These are phyloP conservation scores for Halocynthia aurantium DNA, from an alignment of 23 tunicate species.

Conservation along the genomic window DNA sequence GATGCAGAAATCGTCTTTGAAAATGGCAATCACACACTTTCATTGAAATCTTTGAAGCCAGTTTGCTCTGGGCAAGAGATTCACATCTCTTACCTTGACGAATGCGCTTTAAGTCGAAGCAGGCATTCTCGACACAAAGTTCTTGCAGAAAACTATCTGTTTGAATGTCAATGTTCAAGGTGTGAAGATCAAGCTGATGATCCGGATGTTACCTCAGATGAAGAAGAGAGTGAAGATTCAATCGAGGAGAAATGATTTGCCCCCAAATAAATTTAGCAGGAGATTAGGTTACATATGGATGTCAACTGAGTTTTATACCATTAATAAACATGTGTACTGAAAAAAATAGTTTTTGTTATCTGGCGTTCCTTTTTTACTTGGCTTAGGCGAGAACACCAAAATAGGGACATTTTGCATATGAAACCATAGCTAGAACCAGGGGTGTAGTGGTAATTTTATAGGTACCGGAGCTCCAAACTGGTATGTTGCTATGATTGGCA, in stretches of 20 bases:
- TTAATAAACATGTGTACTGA: too few relatives aligned
- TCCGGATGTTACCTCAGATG: constrained; percentile 64
- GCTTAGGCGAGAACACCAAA: too few relatives aligned
- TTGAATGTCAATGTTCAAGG: constrained; percentile 51
- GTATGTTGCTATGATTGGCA: too few relatives aligned
- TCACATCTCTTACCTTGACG: constrained; percentile 65
- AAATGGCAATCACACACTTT: constrained; percentile 47
- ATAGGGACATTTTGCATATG: too few relatives aligned
- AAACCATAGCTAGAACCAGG: too few relatives aligned
- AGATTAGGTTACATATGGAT: too few relatives aligned
- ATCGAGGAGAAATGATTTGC: background rate
- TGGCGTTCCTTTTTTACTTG: too few relatives aligned
- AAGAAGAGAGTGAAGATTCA: constrained; percentile 2
- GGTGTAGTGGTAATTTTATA: too few relatives aligned
- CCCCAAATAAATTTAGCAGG: background rate
- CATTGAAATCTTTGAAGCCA: background rate
- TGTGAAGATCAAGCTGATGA: constrained; percentile 41
- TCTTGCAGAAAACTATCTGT: constrained; percentile 77
- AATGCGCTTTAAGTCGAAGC: constrained; percentile 53
- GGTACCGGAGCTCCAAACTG: too few relatives aligned
- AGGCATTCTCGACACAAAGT: constrained; percentile 60
- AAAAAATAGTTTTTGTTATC: too few relatives aligned
- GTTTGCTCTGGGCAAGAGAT: constrained; percentile 59
- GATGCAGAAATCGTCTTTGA: constrained; percentile 73
- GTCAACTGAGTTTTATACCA: too few relatives aligned